Evolutionary conservation across 2,797 vertebrate species (phyloP), one percentile per base, ranked within the genome.

Genomic region (Sarcophilus harrisii): DNA sequence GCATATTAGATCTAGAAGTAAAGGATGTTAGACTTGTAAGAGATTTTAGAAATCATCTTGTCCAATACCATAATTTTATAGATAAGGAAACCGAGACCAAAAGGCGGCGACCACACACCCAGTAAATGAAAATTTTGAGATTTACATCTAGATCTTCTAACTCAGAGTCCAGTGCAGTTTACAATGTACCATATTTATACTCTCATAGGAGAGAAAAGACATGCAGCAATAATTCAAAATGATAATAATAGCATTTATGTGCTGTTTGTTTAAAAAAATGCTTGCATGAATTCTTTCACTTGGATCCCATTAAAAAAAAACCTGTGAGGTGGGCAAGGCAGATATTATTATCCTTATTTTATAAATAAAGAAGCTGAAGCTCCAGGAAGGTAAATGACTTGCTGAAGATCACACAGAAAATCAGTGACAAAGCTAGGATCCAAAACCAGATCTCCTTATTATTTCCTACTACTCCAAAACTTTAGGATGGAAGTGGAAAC

Each of bases 81-180:
- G 30, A 91, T n/a, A 60, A 95, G 57, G 11, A 95, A 62, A 81
- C 6, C 24, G 24, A 95, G 62, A 92, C 58, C 91, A 91, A 95
- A 49, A 91, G 59, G 28, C 87, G 60, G 58, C 57, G 60, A 55
- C 45, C 0, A 81, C 21, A 66, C 0, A 93, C 60, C 32, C 24
- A 29, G 29, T 38, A 92, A 73, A 21, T 28, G 11, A 8, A 38
- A 60, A n/a, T 30, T 55, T 24, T 38, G 91, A 55, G 52, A 87
- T 93, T 92, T 73, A 38, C 87, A 58, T 55, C 45, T 21, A 27
- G 0, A 49, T 52, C 54, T 94, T 94, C 87, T 55, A 60, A 60
- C 38, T 92, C 32, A 29, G 66, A 95, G 94, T 1, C 38, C 38
- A 87, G 2, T 87, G 16, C 0, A 45, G 3, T 45, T 87, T 27